Evolutionary conservation across 2,888 invertebrate genomes (phyloP), one percentile per base, ranked within the genome.

Genomic region (Pseudococcus viburni): DNA sequence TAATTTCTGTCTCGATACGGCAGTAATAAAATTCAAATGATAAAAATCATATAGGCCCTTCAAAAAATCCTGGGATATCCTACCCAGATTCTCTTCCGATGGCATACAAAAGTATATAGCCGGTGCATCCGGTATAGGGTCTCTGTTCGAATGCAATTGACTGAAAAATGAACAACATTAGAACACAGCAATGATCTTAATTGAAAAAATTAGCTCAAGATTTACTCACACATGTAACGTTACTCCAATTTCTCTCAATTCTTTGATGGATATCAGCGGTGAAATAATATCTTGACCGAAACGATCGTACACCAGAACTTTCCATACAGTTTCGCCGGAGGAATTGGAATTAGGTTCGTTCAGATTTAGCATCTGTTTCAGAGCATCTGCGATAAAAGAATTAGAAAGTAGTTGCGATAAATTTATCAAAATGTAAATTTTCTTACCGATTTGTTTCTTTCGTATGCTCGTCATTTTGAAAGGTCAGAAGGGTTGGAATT

Each of bases 211-310:
- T 17, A 22, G 3, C 12, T 59, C 17, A n/a, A 46, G 39, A 15
- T n/a, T 33, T 90, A 94, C 95, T 94, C 94, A 98, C 97, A 99
- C 95, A 93, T 99, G 99, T 89, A 99, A 94, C 59, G 99, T 99
- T 73, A 99, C 98, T 89, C 99, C 99, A 91, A 98, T 93, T 92
- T 99, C 99, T 90, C 99, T 92, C 5, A 99, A 93, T 91, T 99
- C 99, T 92, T 98, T 98, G 22, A 99, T 96, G 26, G 98, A 97
- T 91, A 99, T 94, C 87, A 99, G 92, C 0, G 99, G 99, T 17
- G 99, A 98, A 90, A 99, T 98, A 85, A 99, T 98, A 91, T 99
- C 99, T 93, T 99, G 99, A 5, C 99, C 99, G 90, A 96, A 95
- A 91, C 97, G 94, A 92, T 99, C 99, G 91, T 99, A 99, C 89